Base-by-base conservation (phyloP, 2,797 vertebrate genomes). In the Leptodactylus fallax region DNA sequence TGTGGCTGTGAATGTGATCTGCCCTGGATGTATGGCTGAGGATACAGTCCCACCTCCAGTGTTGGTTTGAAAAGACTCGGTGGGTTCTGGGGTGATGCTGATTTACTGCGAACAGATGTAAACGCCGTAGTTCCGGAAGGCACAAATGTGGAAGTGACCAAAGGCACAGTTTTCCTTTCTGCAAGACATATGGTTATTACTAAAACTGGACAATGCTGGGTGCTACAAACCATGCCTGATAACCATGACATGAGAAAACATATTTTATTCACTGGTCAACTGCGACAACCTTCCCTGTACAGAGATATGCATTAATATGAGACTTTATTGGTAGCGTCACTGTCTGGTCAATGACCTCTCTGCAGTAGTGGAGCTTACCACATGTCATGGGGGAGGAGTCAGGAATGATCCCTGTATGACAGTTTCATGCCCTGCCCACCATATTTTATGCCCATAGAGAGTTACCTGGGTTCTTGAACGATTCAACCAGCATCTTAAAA, bases 141-240 rank as follows among this genome's bases (percentile, higher is more conserved):
- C 98, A 99, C 97, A 94, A 97, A 94, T 2, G 91, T 95, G 93
- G 92, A 94, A 94, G 93, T 95, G 96, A 93, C 95, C 69, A 97
- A 99, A 98, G 98, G 98, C 97, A 99, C 97, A 91, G 94, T 97
- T 96, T 97, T 99, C 94, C 97, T 98, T 94, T 99, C 98, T 99
- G 92, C 91, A 91, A 92, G 74, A 90, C 0, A 91, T 23, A 23
- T 14, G 19, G 3, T 72, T 72, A 14, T 36, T 36, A 36, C 36
- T 36, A 4, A 36, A 36, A 36, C 1, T 36, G 36, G 4, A 36
- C 4, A 36, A 4, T 36, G 36, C 2, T 36, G 36, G 36, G 1
- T 36, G 36, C 36, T n/a, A n/a, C n/a, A n/a, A n/a, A n/a, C n/a
- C n/a, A n/a, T n/a, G n/a, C n/a, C n/a, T 36, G 36, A 36, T 4